Base-by-base conservation (phyloP, 1,140 invertebrate species). In the Saccostrea echinata region DNA sequence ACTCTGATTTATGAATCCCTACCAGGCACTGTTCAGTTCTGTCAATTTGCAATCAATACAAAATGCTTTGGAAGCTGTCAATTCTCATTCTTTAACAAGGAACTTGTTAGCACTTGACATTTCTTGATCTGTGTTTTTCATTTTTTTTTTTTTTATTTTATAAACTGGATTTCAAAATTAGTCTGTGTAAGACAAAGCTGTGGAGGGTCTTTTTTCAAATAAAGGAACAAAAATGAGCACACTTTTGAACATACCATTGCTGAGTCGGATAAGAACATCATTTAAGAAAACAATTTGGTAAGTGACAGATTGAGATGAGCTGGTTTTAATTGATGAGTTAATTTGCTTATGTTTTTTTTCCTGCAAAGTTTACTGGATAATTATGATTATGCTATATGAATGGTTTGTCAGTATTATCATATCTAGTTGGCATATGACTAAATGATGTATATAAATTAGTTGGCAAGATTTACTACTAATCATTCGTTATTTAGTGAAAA, bases 231-330 rank as follows among this genome's bases (percentile, higher is more conserved):
- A 86, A 86, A 86, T 82, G 86, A 82, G 51, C 33, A 24, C 76
- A 24, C 61, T 86, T 11, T 27, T 86, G 35, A 86, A 82, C 82
- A 83, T 86, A 61, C 86, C 86, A 81, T 51, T 86, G 13, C 43
- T 86, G 27, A 30, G 82, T 64, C 80, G 86, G 80, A 86, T 86
- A 80, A 43, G 86, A 1, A 86, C 86, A 3, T 86, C 86, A 21
- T 86, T 86, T 51, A 61, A 81, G 21, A 82, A 53, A n/a, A 64
- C 80, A 24, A 64, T n/a, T 52, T 55, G 86, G 85, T 86, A 35
- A 51, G 85, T 43, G 30, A 11, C 43, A 43, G 43, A 43, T 43
- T 43, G 43, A 6, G 55, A 61, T 61, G 18, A n/a, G 55, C n/a
- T 21, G n/a, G 55, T 61, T 61, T 61, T 21, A 61, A 61, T 61